Percentiles rank a stretch among this genome's conserved stretches.
These are phyloP conservation scores for Gavialis gangeticus DNA, from an alignment of 2,113 vertebrate species.

Conservation along the genomic window DNA sequence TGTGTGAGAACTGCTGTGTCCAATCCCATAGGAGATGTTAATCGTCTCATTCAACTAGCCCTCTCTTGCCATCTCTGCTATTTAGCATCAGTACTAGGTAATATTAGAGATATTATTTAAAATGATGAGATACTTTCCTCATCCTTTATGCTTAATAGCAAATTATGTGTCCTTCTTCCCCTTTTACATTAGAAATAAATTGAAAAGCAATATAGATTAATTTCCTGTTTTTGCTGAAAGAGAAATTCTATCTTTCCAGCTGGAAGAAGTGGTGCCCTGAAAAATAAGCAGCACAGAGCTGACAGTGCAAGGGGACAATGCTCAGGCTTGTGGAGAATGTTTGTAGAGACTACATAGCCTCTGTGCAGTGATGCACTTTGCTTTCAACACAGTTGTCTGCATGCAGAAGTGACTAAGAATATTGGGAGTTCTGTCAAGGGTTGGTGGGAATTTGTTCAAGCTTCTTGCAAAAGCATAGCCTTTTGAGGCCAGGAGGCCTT, in stretches of 20 bases:
- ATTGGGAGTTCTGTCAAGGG: no score
- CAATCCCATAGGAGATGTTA: not conserved
- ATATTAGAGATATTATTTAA: not conserved
- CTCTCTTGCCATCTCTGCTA: not conserved
- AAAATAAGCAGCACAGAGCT: no score
- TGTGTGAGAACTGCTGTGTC: not conserved
- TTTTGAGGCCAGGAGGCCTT: not conserved
- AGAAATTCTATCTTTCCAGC: not conserved
- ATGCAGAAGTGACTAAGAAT: no score
- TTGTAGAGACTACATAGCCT: not conserved
- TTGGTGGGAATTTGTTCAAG: no score
- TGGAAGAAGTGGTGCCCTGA: no score
- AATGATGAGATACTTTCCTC: not conserved
- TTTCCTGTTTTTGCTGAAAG: not conserved
- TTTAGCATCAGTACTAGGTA: not conserved
- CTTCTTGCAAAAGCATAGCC: no score
- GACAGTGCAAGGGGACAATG: no score
- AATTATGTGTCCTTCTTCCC: not conserved
- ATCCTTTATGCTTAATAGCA: not conserved
- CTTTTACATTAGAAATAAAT: not conserved
- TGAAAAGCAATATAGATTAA: not conserved
- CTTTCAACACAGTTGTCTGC: not conserved
- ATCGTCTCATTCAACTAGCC: not conserved
- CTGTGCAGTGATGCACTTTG: not conserved
- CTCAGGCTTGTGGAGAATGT: not conserved